Conservation (phyloP, 1,140 invertebrate genomes). For the Heliconius himera region DNA sequence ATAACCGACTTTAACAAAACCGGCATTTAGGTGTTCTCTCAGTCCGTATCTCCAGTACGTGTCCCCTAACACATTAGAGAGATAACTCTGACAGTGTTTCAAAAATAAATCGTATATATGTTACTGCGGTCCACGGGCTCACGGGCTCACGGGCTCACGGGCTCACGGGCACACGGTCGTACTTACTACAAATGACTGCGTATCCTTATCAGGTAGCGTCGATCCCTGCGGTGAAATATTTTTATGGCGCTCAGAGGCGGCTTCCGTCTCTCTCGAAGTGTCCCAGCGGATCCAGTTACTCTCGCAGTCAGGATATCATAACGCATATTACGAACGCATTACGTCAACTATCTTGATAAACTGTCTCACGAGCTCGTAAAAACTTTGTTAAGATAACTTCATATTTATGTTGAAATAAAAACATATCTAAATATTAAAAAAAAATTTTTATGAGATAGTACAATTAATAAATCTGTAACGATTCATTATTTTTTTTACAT, state of each 20-base stretch:
- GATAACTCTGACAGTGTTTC: constrained; percentile 68
- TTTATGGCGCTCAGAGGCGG: constrained; percentile 73
- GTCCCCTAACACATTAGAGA: constrained; percentile 69
- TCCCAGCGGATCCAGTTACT: constrained; percentile 67
- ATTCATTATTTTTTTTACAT: not conserved
- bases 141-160: constrained; percentile 44
- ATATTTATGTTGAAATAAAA: constrained; percentile 24
- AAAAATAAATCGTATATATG: constrained; percentile 68
- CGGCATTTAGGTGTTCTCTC: constrained; percentile 8
- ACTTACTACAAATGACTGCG: constrained; percentile 73
- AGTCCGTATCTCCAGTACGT: constrained; percentile 36
- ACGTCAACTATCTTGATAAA: constrained; percentile 52
- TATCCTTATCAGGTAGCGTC: constrained; percentile 67
- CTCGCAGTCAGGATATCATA: constrained; percentile 60
- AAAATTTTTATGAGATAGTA: not conserved
- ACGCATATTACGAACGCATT: constrained; percentile 59
- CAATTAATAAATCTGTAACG: constrained; percentile 13
- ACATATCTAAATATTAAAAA: constrained; percentile 4
- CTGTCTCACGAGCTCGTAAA: constrained; percentile 33
- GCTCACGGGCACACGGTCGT: constrained; percentile 45
- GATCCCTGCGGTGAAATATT: constrained; percentile 70
- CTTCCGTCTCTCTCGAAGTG: constrained; percentile 69
- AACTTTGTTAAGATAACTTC: constrained; percentile 21
- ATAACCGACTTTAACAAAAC: constrained; percentile 6
- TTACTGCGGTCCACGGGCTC: constrained; percentile 48